phyloP scores from a whole-genome alignment of 1,140 invertebrate genomes.

The Ceratina japonica region DNA sequence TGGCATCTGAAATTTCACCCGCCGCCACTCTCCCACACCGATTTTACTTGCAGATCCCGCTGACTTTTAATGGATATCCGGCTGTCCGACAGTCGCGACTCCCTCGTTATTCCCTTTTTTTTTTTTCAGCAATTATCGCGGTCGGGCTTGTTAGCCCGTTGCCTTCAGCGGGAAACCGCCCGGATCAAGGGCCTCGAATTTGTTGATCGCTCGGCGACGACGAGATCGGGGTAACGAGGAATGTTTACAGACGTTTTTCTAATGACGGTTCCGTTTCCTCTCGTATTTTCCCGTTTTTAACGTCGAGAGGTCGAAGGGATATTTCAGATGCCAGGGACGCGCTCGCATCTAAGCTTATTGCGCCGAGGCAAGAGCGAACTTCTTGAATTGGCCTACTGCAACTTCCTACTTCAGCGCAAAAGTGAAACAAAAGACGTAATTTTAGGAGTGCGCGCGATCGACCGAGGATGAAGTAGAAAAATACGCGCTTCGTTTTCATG shows the following conservation, averaged over 20 bases:
- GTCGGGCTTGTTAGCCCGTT: constrained; percentile 12
- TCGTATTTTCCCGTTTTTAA: neutral
- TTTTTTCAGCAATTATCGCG: constrained; percentile 33
- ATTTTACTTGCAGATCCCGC: constrained; percentile 44
- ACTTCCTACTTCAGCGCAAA: constrained; percentile 64
- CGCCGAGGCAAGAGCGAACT: constrained; percentile 62
- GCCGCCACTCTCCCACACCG: neutral
- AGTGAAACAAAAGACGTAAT: constrained; percentile 60
- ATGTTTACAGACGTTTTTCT: neutral
- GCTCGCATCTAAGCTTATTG: constrained; percentile 56
- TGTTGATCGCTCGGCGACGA: neutral
- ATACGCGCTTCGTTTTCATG: constrained; percentile 10
- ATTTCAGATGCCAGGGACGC: constrained; percentile 33
- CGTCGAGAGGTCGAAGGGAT: neutral
- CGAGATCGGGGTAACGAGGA: neutral
- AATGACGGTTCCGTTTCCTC: neutral
- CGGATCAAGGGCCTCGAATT: neutral
- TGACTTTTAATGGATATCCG: constrained; percentile 31
- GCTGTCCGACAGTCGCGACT: neutral
- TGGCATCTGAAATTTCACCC: constrained; percentile 36
- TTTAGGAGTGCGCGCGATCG: constrained; percentile 32
- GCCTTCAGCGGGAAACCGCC: neutral
- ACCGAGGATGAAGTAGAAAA: constrained; percentile 19
- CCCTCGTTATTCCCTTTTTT: neutral
- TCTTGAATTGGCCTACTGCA: constrained; percentile 59